phyloP scores from a whole-genome alignment of 2,888 invertebrate species.

The Parnassius apollo region DNA sequence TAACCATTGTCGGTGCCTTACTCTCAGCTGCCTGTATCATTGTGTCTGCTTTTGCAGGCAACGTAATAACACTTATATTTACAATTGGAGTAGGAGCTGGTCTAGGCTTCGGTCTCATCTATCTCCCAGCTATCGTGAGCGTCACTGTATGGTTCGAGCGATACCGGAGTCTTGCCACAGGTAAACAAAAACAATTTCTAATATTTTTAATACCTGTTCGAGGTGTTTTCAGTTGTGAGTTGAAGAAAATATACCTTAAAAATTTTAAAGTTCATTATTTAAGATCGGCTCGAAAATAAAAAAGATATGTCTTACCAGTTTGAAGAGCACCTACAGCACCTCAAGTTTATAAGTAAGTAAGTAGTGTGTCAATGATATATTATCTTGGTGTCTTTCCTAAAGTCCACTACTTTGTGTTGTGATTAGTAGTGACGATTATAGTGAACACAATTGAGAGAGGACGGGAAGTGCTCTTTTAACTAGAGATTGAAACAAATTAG shows the following conservation, averaged over 20 bases:
- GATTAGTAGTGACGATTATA: too few relatives aligned
- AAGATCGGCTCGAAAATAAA: too few relatives aligned
- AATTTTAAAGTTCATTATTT: too few relatives aligned
- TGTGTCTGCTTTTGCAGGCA: constrained; percentile 90
- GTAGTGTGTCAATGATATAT: too few relatives aligned
- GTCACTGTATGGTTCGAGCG: constrained; percentile 99
- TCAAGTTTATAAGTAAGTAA: too few relatives aligned
- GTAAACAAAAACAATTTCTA: constrained; percentile 39
- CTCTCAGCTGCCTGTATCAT: constrained; percentile 89
- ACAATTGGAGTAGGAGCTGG: constrained; percentile 98
- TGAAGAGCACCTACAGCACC: too few relatives aligned
- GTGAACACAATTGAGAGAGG: too few relatives aligned
- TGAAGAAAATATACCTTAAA: neutral
- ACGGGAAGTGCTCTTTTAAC: too few relatives aligned
- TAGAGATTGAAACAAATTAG: too few relatives aligned
- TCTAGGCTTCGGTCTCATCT: constrained; percentile 97
- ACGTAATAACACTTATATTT: constrained; percentile 91
- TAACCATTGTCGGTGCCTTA: constrained; percentile 94
- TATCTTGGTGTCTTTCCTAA: too few relatives aligned
- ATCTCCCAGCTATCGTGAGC: constrained; percentile 98
- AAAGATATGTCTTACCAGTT: too few relatives aligned
- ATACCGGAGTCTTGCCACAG: constrained; percentile 96
- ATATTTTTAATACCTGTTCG: neutral
- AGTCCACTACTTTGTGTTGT: too few relatives aligned
- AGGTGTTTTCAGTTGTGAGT: neutral